Evolutionary conservation across 2,113 vertebrate genomes (phyloP).

Genomic region (Pangasianodon hypophthalmus): DNA sequence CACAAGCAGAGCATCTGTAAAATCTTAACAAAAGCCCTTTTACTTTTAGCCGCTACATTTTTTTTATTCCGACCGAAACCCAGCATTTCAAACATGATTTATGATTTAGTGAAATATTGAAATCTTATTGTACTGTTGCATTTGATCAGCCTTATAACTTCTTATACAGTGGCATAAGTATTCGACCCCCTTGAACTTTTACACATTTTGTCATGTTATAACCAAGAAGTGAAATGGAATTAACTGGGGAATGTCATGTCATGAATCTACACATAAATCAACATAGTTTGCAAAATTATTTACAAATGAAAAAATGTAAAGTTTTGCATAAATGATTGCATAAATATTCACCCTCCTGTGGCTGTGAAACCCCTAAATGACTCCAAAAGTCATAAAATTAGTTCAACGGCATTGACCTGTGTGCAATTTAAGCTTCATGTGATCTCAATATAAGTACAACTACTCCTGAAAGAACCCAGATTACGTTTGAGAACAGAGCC

Average conservation of each 20-base stretch:
- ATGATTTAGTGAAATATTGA: background rate
- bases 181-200: background rate
- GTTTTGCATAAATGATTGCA: background rate
- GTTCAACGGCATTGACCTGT: background rate
- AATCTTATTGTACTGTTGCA: background rate
- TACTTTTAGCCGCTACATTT: background rate
- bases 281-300: background rate
- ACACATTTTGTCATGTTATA: background rate
- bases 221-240: background rate
- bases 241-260: background rate
- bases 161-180: background rate
- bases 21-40: conserved; percentile 50
- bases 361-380: no score
- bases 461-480: background rate
- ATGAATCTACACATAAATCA: background rate
- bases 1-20: conserved; percentile 45
- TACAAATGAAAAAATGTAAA: background rate
- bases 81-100: background rate
- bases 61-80: background rate
- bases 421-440: background rate
- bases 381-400: background rate
- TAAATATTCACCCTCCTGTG: background rate
- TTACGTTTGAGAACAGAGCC: background rate
- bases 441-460: background rate
- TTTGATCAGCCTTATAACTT: background rate